A percentile compares a stretch with the other conserved stretches of the same genome.
phyloP scores from a whole-genome alignment of 2,888 invertebrate species.

The Diplazon laetatorius region DNA sequence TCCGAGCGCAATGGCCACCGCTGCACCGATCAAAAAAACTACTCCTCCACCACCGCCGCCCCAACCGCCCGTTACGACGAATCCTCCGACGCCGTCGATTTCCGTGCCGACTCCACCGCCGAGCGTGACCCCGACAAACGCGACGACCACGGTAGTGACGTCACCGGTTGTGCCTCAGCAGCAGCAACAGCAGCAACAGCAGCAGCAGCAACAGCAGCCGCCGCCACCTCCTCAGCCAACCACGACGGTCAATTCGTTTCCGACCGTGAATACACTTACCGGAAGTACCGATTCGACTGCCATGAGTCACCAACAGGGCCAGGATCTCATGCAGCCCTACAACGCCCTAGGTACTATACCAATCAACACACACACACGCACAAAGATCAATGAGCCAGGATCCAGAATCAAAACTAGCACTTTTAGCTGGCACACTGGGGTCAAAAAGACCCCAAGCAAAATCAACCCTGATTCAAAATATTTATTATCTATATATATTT shows the following conservation, averaged over 20 bases:
- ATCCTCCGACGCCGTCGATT: constrained; percentile 76
- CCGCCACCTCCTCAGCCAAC: constrained; percentile 74
- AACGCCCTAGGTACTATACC: constrained; percentile 78
- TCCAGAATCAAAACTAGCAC: too few relatives aligned
- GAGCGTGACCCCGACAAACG: constrained; percentile 78
- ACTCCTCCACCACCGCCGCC: constrained; percentile 80
- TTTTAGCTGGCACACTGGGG: too few relatives aligned
- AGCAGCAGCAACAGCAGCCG: constrained; percentile 69
- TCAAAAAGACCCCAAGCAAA: too few relatives aligned
- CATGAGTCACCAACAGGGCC: constrained; percentile 75
- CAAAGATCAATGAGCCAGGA: constrained; percentile 40
- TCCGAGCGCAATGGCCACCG: constrained; percentile 79
- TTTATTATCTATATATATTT: too few relatives aligned
- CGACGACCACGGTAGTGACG: constrained; percentile 73
- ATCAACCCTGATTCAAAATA: too few relatives aligned
- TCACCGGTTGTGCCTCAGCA: constrained; percentile 77
- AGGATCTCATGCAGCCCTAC: constrained; percentile 79
- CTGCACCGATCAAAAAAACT: constrained; percentile 80
- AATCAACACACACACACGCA: constrained; percentile 39
- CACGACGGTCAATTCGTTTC: constrained; percentile 76
- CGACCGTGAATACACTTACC: constrained; percentile 74
- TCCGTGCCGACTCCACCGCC: constrained; percentile 79
- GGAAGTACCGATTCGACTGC: constrained; percentile 72
- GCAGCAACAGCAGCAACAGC: constrained; percentile 71
- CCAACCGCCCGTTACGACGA: constrained; percentile 77